Conservation (phyloP, 2,113 vertebrate genomes). For the Sisor rabdophorus region DNA sequence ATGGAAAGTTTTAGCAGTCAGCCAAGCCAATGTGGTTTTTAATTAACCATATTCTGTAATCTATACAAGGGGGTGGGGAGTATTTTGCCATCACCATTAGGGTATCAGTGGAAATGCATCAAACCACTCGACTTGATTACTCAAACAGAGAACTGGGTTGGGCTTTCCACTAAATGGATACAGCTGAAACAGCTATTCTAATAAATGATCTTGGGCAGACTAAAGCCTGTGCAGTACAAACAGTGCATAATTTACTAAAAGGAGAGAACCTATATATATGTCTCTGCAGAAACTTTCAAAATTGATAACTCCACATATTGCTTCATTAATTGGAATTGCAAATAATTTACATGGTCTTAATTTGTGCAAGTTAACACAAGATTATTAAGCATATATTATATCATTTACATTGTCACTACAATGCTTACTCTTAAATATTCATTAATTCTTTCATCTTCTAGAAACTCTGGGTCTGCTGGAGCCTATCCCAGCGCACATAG, state of each 20-base stretch:
- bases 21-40: constrained; percentile 48
- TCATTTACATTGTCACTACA: background rate
- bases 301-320: background rate
- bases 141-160: constrained; percentile 49
- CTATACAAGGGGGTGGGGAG: constrained; percentile 11
- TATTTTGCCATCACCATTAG: constrained; percentile 39
- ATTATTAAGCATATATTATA: background rate
- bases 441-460: too few species aligned
- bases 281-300: background rate
- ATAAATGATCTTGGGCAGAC: constrained; percentile 30
- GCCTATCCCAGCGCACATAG: too few species aligned
- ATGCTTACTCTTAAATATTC: too few species aligned
- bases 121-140: constrained; percentile 53
- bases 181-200: constrained; percentile 27
- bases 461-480: too few species aligned
- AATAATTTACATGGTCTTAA: background rate
- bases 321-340: background rate
- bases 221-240: constrained; percentile 12
- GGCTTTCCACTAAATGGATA: constrained; percentile 15
- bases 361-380: background rate
- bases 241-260: background rate
- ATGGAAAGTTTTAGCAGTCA: constrained; percentile 42
- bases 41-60: constrained; percentile 40
- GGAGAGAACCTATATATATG: background rate
- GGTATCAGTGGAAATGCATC: constrained; percentile 40